Percentiles rank a stretch among this genome's conserved stretches.
These are phyloP conservation scores for Enteromius paludinosus DNA, from an alignment of 2,797 vertebrate genomes.

Conservation along the genomic window DNA sequence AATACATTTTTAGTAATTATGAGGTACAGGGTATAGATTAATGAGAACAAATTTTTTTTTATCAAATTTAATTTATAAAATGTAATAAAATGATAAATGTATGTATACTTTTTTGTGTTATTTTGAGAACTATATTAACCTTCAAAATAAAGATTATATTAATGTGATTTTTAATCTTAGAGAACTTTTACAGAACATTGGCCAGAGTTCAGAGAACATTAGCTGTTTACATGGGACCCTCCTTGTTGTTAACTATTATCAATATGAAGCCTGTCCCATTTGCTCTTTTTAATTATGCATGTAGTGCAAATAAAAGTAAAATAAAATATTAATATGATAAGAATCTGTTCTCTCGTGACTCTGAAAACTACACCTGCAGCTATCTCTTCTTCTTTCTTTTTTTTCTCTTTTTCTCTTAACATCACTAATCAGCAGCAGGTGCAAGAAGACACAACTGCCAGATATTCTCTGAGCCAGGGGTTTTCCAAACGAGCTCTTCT, in stretches of 20 bases:
- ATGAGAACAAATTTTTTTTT: too few relatives aligned
- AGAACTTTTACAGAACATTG: not conserved
- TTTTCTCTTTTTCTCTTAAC: not conserved
- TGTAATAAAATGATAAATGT: too few relatives aligned
- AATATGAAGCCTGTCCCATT: constrained; percentile 7
- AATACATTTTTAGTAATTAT: too few relatives aligned
- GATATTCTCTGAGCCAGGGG: constrained; percentile 62
- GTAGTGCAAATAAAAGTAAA: not conserved
- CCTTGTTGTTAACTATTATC: not conserved
- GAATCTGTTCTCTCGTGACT: constrained; percentile 44
- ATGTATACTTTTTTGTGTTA: too few relatives aligned
- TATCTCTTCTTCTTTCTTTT: not conserved
- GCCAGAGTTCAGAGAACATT: not conserved
- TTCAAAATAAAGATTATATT: not conserved
- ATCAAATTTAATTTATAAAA: too few relatives aligned
- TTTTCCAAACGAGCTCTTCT: constrained; percentile 74
- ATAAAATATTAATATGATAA: constrained; percentile 23
- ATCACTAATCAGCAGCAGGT: constrained; percentile 68
- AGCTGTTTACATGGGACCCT: not conserved
- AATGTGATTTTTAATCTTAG: not conserved
- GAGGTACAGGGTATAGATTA: too few relatives aligned
- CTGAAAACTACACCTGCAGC: constrained; percentile 31
- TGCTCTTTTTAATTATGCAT: constrained; percentile 1
- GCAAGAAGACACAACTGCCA: constrained; percentile 75
- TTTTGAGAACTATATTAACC: too few relatives aligned